Base-by-base conservation (phyloP, 2,888 invertebrate species). In the Amphipyra tragopoginis region DNA sequence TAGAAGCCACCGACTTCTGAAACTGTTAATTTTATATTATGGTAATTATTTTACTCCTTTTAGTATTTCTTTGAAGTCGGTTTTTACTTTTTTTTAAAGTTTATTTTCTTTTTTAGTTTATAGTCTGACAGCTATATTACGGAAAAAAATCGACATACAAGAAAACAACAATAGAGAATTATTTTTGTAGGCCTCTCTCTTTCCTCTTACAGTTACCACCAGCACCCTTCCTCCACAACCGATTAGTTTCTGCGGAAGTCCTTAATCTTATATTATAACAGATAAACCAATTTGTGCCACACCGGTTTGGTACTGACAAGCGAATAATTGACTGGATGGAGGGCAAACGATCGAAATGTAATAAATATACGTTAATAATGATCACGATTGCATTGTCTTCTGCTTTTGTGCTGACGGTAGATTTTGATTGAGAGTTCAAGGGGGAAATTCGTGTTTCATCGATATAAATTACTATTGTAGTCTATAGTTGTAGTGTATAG, bases 281-380 rank as follows among this genome's bases (percentile, higher is more conserved):
- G 83, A 83, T 86, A 87, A 87, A 82, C 83, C 84, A 86, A 86
- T 87, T 85, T 82, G 86, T 82, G 80, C 79, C 74, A 76, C 76
- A 76, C 77, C 76, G 79, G 76, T 80, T 83, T 81, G 79, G 68
- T 72, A 81, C 60, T 72, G 77, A 77, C 78, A 77, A 69, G 72
- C 75, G 66, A 77, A 77, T 77, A 77, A 77, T 77, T 77, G 77
- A 55, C 65, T 51, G n/a, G 57, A 68, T 48, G 44, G 58, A 43
- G 48, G 57, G 49, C 77, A 66, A 65, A 77, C 72, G 64, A 69
- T 65, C 65, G 49, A 56, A 62, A 60, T 60, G 69, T 77, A 62
- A 77, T 72, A 69, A 77, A 75, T 77, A 72, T 64, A 60, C 49
- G 63, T 51, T 75, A 75, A 76, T 70, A 63, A 49, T 61, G 39